Base-by-base conservation (phyloP, 1,140 invertebrate genomes). In the Magallana gigas region DNA sequence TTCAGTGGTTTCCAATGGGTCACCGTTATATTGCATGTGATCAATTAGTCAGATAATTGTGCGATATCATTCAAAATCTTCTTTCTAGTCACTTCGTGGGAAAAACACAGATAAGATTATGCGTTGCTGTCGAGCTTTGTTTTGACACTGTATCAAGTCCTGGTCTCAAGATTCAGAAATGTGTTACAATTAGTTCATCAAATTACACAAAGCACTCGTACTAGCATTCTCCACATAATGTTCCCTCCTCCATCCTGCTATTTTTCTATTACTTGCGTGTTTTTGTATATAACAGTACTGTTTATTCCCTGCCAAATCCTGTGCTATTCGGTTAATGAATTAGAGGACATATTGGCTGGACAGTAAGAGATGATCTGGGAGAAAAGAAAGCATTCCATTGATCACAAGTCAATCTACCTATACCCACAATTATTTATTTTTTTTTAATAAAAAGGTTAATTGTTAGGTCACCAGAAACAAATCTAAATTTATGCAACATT, bases 21-120 rank as follows among this genome's bases (percentile, higher is more conserved):
- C 68, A 36, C 23, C 18, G 68, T 36, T 29, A 76, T 23, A 29
- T 29, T 12, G 68, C 68, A 76, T 76, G 64, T 76, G 68, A 76
- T 76, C 68, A 76, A 76, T 76, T 76, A 76, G 68, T 76, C 29
- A 76, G 68, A 76, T 76, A 36, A 36, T 76, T 76, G 23, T 29
- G 14, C 68, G 68, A 76, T 76, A 76, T 76, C 68, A 76, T 76
- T 76, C 68, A 76, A 76, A 76, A 76, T 36, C 68, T 76, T 76
- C 68, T 76, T 29, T 76, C 68, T 29, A 76, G 18, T 29, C 68
- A 29, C 68, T 76, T 76, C 68, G 68, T 76, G 68, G 68, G 68
- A 76, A 76, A 76, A 76, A 76, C 12, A 36, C 23, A 76, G 68
- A 76, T 76, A 76, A 76, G 68, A 76, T 76, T 76, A 29, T 76